These are phyloP conservation scores for Vireo griseus DNA, from an alignment of 2,797 vertebrate genomes.

Conservation along the genomic window DNA sequence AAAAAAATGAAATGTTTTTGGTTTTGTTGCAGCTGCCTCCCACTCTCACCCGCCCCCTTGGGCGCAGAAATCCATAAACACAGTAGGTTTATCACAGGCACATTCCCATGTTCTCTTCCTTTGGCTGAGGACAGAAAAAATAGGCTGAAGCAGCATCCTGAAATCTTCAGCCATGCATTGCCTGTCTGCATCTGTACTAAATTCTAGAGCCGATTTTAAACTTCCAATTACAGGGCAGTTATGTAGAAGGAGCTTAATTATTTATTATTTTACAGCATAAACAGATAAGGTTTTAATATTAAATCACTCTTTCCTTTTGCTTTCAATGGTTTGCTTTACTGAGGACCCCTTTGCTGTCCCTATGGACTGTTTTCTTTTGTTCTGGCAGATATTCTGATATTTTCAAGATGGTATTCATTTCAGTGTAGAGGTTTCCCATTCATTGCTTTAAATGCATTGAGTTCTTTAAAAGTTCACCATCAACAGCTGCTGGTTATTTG, in stretches of 20 bases:
- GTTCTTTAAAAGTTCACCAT: constrained; percentile 3
- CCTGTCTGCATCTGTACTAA: background rate
- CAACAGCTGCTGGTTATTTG: background rate
- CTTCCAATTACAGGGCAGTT: background rate
- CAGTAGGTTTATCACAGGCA: background rate
- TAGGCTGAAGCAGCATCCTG: background rate
- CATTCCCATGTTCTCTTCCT: background rate
- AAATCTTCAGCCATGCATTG: background rate
- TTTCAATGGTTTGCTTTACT: background rate
- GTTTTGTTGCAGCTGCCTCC: background rate
- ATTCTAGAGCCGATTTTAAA: background rate
- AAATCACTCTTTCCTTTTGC: background rate
- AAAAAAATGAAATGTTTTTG: background rate
- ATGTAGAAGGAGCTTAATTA: background rate
- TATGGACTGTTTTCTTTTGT: background rate
- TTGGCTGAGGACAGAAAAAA: background rate
- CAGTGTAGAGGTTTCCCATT: background rate
- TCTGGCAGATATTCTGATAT: background rate
- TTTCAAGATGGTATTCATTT: background rate
- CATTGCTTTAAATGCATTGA: background rate
- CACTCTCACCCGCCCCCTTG: background rate
- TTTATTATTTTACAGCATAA: background rate
- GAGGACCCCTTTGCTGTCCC: background rate
- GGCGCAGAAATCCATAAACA: background rate
- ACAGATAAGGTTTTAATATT: background rate